Base-by-base conservation (phyloP, 1,140 invertebrate species). In the Magallana angulata region DNA sequence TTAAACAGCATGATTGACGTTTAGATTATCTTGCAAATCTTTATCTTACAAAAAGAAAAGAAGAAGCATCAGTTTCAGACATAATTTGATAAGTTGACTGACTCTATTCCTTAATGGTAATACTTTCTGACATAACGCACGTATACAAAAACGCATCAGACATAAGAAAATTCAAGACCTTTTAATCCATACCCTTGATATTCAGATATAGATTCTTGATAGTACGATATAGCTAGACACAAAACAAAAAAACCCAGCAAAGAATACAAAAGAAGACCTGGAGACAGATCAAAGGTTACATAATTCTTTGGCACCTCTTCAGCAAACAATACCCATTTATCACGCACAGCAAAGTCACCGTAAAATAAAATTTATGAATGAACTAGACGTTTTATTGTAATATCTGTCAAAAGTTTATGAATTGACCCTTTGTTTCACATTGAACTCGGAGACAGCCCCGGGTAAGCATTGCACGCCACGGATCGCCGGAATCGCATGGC, bases 291-390 rank as follows among this genome's bases (percentile, higher is more conserved):
- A 76, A 76, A 76, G 68, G 68, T 76, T 76, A 76, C 18, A 76
- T 76, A 76, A 76, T 76, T 76, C 68, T 76, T 76, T 76, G 68
- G 68, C 68, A 76, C 68, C 48, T 76, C 68, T 76, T 76, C 68
- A 24, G 68, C 68, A 76, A 9, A 76, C 68, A 76, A 76, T 76
- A 76, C 24, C 68, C 68, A 76, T 76, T 76, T 18, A 76, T 76
- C 68, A 76, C 68, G 68, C 68, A 76, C 36, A 76, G 68, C 36
- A 76, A 30, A 30, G 68, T 11, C 36, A 18, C 60, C 68, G 68
- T 76, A 76, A 76, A 76, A 30, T 30, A 48, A 76, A 30, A 76
- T 76, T 76, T 76, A 76, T 76, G 68, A 76, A 76, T 76, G 68
- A 76, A 76, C 68, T 36, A 76, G 68, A 76, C 68, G 24, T 24